Conservation (phyloP, 2,797 vertebrate species). For the Hoplostethus mediterraneus region DNA sequence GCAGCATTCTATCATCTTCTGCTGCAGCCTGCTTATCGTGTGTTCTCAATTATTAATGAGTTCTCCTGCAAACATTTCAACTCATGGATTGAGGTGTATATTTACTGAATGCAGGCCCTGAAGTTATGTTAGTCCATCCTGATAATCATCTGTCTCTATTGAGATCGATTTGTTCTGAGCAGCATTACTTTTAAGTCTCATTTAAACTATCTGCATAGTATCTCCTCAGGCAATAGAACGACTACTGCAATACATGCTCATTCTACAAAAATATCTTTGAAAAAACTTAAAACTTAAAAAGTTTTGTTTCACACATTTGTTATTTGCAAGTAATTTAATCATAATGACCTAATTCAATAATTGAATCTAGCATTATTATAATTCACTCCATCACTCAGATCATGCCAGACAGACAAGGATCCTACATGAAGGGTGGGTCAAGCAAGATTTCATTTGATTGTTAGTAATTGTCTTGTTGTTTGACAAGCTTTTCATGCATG, state of each 20-base stretch:
- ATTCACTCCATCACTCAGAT: conserved; percentile 20
- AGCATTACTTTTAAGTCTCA: conserved; percentile 41
- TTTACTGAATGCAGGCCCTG: conserved; percentile 45
- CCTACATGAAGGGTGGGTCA: background rate
- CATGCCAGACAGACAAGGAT: background rate
- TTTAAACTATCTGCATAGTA: background rate
- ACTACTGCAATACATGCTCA: background rate
- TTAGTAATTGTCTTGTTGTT: background rate
- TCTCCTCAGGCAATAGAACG: background rate
- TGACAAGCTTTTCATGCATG: background rate
- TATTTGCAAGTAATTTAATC: background rate
- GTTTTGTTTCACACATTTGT: background rate
- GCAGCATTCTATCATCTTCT: conserved; percentile 48
- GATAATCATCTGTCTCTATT: conserved; percentile 38
- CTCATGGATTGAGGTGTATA: conserved; percentile 58
- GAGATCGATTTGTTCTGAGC: conserved; percentile 48
- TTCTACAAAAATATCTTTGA: background rate
- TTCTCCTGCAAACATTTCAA: conserved; percentile 65
- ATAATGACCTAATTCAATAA: too few relatives aligned
- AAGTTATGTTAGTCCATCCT: conserved; percentile 52
- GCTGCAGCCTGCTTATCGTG: conserved; percentile 62
- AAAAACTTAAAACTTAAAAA: background rate
- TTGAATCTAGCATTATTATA: too few relatives aligned
- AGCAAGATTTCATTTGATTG: background rate
- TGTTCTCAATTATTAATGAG: conserved; percentile 70